These are phyloP conservation scores for Bombus picipes DNA, from an alignment of 1,140 invertebrate genomes.

Conservation along the genomic window DNA sequence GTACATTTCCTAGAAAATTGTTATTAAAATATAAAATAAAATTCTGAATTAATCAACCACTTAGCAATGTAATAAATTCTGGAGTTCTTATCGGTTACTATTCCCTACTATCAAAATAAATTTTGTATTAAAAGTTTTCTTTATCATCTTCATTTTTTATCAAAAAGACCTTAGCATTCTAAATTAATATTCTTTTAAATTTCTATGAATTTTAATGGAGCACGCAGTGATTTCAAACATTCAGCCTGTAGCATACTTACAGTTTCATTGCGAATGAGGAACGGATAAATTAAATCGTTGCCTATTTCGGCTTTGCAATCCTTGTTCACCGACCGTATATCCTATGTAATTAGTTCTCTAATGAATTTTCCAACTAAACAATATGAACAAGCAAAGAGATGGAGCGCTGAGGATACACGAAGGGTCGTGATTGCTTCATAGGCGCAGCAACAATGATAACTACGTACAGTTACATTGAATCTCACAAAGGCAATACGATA, in stretches of 20 bases:
- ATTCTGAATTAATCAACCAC: too few species aligned
- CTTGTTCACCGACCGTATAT: too few species aligned
- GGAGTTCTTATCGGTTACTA: too few species aligned
- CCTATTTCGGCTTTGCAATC: not conserved
- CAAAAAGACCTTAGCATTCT: too few species aligned
- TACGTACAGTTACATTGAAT: not conserved
- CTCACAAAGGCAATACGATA: not conserved
- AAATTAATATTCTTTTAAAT: not conserved
- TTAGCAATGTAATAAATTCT: too few species aligned
- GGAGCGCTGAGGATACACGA: not conserved
- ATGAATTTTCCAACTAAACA: not conserved
- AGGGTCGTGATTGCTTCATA: not conserved
- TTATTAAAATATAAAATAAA: too few species aligned
- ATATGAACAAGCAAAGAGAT: not conserved
- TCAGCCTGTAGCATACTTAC: not conserved
- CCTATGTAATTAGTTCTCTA: not conserved
- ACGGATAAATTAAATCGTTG: not conserved
- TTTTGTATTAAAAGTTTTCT: too few species aligned
- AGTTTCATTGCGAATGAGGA: not conserved
- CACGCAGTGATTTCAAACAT: not conserved
- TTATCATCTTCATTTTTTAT: too few species aligned
- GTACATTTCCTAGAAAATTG: too few species aligned
- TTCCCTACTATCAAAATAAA: too few species aligned
- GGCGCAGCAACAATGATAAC: not conserved
- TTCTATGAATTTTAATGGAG: not conserved